A percentile compares a stretch with the other conserved stretches of the same genome.
Evolutionary conservation across 2,797 vertebrate species (phyloP).

Genomic region (Vireo griseus): DNA sequence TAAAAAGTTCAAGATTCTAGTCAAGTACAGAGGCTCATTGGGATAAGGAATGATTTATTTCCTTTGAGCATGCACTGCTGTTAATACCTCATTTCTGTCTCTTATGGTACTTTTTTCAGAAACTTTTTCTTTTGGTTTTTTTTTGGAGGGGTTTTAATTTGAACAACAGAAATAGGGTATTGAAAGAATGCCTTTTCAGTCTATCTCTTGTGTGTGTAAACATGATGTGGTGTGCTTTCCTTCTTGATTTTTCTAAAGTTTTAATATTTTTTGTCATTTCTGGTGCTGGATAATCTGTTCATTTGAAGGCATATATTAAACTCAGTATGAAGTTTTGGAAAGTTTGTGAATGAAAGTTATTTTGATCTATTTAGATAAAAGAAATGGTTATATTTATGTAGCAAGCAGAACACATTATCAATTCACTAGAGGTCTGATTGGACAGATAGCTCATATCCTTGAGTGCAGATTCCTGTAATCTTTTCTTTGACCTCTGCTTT

Average conservation of each 20-base stretch:
- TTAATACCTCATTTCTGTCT: neutral
- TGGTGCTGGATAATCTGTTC: neutral
- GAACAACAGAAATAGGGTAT: neutral
- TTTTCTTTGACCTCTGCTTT: neutral
- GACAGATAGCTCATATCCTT: neutral
- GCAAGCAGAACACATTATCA: neutral
- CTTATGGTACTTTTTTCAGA: neutral
- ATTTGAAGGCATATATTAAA: neutral
- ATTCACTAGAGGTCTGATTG: neutral
- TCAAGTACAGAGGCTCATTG: neutral
- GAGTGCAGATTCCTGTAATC: neutral
- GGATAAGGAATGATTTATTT: neutral
- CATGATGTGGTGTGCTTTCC: neutral
- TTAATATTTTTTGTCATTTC: neutral
- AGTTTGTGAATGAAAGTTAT: neutral
- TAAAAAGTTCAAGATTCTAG: neutral
- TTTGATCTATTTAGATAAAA: neutral
- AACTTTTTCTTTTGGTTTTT: neutral
- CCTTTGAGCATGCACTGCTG: neutral
- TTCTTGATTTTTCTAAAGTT: neutral
- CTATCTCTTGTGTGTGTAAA: neutral
- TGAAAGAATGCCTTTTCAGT: neutral
- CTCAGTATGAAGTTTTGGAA: neutral
- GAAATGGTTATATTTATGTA: neutral
- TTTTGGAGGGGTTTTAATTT: fast-evolving